Evolutionary conservation across 1,140 invertebrate genomes (phyloP).

Genomic region (Xylocopa sonorina): DNA sequence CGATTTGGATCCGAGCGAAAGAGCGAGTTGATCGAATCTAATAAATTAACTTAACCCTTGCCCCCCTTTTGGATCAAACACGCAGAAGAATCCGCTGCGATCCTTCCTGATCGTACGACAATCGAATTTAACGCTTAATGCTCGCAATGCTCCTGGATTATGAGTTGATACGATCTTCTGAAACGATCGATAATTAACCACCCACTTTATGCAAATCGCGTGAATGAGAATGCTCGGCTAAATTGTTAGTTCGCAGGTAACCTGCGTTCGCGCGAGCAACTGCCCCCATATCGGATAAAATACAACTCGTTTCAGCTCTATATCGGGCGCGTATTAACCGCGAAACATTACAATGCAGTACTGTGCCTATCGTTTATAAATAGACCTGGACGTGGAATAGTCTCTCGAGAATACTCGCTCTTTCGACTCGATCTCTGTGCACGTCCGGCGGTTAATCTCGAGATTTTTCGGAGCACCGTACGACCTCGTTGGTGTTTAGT

Average conservation of each 20-base stretch:
- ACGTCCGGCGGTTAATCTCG: not conserved
- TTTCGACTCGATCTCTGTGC: slow-evolving; percentile 30
- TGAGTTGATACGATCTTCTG: not conserved
- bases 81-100: not conserved
- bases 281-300: slow-evolving; percentile 14
- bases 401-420: slow-evolving; percentile 1
- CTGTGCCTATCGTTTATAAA: slow-evolving; percentile 22
- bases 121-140: slow-evolving; percentile 8
- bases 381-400: slow-evolving; percentile 6
- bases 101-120: not conserved
- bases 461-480: not conserved
- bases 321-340: slow-evolving; percentile 21
- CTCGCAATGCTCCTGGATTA: too few relatives aligned
- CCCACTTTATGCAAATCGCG: not conserved
- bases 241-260: not conserved
- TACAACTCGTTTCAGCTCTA: slow-evolving; percentile 6
- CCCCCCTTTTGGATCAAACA: not conserved
- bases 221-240: not conserved
- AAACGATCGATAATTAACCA: slow-evolving; percentile 26
- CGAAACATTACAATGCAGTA: slow-evolving; percentile 20
- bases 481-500: not conserved
- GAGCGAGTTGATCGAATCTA: not conserved
- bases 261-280: slow-evolving; percentile 10
- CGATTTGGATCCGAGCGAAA: slow-evolving; percentile 6
- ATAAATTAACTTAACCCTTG: not conserved